Evolutionary conservation across 2,888 invertebrate genomes (phyloP).

Genomic region (Unio delphinus): DNA sequence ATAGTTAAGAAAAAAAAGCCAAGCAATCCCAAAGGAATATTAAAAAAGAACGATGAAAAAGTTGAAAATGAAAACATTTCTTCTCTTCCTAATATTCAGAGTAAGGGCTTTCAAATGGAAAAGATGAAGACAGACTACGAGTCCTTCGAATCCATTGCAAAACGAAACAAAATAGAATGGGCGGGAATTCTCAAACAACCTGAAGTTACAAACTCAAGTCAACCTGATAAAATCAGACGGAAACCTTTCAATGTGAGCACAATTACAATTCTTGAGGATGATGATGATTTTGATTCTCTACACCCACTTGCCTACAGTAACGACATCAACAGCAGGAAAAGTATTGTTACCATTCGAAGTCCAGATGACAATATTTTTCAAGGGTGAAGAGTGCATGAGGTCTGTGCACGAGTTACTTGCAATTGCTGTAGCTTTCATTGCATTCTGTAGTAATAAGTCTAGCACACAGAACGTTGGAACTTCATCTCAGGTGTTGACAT

Average conservation of each 20-base stretch:
- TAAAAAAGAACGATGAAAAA: neutral
- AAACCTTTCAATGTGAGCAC: slow-evolving; percentile 26
- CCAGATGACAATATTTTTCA: too few species aligned
- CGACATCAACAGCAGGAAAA: too few species aligned
- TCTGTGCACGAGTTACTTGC: too few species aligned
- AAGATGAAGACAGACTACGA: slow-evolving; percentile 54
- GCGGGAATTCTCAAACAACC: slow-evolving; percentile 29
- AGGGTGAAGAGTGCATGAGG: too few species aligned
- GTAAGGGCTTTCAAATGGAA: slow-evolving; percentile 13
- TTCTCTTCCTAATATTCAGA: slow-evolving; percentile 18
- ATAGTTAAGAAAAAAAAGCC: slow-evolving; percentile 32
- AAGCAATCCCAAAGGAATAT: slow-evolving; percentile 11
- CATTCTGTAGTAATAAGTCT: too few species aligned
- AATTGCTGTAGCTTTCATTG: too few species aligned
- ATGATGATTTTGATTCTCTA: too few species aligned
- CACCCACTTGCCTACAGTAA: too few species aligned
- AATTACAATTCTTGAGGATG: slow-evolving; percentile 30
- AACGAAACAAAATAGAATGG: slow-evolving; percentile 44
- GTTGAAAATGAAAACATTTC: neutral
- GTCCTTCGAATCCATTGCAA: slow-evolving; percentile 52
- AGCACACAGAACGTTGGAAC: too few species aligned
- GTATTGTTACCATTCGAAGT: too few species aligned
- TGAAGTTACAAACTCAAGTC: slow-evolving; percentile 11
- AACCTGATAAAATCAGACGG: slow-evolving; percentile 6
- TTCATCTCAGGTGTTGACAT: too few species aligned